phyloP scores from a whole-genome alignment of 2,888 invertebrate species.

The Synergus gifuensis region DNA sequence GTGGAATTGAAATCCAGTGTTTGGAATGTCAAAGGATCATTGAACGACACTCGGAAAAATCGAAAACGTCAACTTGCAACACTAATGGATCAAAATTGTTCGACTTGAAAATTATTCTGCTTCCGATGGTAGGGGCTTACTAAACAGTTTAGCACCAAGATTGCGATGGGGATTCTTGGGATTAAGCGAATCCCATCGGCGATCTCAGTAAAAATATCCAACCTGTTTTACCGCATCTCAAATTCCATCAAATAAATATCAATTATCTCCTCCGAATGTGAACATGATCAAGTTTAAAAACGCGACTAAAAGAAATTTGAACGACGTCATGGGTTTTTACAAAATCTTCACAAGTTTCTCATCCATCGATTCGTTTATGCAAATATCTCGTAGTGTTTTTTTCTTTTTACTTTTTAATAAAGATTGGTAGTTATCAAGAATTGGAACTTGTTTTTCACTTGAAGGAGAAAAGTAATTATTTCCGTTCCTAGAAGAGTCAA shows the following conservation, averaged over 20 bases:
- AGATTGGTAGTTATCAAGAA: neutral
- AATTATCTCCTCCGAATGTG: neutral
- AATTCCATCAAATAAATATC: neutral
- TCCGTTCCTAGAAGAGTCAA: constrained; percentile 15
- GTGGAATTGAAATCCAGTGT: constrained; percentile 22
- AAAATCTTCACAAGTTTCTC: neutral
- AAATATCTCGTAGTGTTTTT: neutral
- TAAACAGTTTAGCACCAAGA: constrained; percentile 23
- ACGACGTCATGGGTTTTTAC: constrained; percentile 20
- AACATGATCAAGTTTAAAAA: neutral
- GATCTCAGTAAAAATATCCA: constrained; percentile 30
- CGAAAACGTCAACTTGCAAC: neutral
- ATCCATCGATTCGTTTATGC: constrained; percentile 16
- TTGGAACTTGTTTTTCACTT: constrained; percentile 27
- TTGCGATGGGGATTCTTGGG: constrained; percentile 25
- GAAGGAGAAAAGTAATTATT: constrained; percentile 37
- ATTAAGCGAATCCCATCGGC: constrained; percentile 30
- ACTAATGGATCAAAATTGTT: neutral
- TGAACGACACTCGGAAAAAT: neutral
- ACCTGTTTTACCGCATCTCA: neutral
- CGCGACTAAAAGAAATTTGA: neutral
- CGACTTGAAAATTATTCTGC: neutral
- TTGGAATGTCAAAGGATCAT: constrained; percentile 17
- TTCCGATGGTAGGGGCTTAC: neutral
- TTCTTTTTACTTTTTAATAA: neutral